Conservation (phyloP, 1,140 invertebrate genomes). For the Drosophila nigrodunni region DNA sequence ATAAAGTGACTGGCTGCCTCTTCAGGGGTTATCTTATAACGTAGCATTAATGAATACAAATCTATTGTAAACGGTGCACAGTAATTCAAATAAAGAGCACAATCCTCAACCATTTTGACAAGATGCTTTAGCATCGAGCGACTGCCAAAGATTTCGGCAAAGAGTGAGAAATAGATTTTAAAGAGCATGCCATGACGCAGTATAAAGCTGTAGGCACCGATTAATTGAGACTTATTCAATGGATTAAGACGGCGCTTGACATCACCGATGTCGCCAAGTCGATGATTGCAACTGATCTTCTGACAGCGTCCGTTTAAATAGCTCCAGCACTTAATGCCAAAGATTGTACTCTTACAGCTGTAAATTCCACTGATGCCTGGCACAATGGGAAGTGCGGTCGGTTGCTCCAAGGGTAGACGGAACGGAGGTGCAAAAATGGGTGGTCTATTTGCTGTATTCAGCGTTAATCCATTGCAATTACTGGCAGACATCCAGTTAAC, state of each 20-base stretch:
- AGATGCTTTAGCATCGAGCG: constrained; percentile 28
- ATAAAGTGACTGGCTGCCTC: constrained; percentile 27
- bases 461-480: background rate
- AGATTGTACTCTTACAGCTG: background rate
- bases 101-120: constrained; percentile 44
- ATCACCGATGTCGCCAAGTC: constrained; percentile 8
- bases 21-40: constrained; percentile 1
- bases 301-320: constrained; percentile 29
- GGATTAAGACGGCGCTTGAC: constrained; percentile 22
- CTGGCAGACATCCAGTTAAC: background rate
- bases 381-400: too few relatives aligned
- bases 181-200: constrained; percentile 31
- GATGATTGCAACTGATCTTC: constrained; percentile 42
- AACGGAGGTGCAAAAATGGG: constrained; percentile 45
- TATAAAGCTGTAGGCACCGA: constrained; percentile 20
- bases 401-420: background rate
- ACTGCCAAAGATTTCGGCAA: constrained; percentile 38
- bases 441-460: background rate
- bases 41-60: constrained; percentile 19
- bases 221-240: constrained; percentile 10
- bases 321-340: constrained; percentile 54
- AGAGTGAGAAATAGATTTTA: constrained; percentile 30
- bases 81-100: constrained; percentile 28
- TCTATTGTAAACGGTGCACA: background rate
- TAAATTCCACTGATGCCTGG: background rate